Evolutionary conservation across 2,113 vertebrate species (phyloP).

Genomic region (Zapornia atra): DNA sequence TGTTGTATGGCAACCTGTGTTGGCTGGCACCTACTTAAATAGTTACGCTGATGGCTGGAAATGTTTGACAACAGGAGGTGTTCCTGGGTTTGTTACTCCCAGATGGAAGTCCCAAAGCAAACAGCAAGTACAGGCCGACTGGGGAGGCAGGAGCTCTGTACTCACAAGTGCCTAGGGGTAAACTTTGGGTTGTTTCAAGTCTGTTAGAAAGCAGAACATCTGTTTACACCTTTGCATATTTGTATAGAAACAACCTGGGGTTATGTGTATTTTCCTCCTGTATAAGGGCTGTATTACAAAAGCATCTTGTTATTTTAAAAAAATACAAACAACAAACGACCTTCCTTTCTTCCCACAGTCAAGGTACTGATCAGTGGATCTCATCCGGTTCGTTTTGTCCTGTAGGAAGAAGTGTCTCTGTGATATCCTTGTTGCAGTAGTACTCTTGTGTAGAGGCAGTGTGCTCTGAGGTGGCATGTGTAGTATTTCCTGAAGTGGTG

Average conservation of each 20-base stretch:
- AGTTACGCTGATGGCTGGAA: background rate
- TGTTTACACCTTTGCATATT: background rate
- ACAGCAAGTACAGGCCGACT: background rate
- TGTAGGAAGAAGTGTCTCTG: background rate
- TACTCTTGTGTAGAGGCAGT: background rate
- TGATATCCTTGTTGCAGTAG: background rate
- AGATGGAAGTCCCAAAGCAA: constrained; percentile 19
- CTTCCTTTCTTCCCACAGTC: background rate
- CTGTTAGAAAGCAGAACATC: background rate
- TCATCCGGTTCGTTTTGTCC: background rate
- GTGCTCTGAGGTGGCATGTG: background rate
- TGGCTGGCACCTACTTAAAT: background rate
- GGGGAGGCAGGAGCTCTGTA: constrained; percentile 1
- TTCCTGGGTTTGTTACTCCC: background rate
- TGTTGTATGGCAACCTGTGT: background rate
- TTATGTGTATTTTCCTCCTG: background rate
- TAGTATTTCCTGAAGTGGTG: background rate
- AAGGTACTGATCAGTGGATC: background rate
- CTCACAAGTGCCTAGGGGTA: constrained; percentile 37
- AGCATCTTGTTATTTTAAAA: background rate
- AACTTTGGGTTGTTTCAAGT: constrained; percentile 3
- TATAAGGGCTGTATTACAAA: background rate
- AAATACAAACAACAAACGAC: no score
- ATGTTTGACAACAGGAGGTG: background rate
- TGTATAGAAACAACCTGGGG: background rate